Base-by-base conservation (phyloP, 2,888 invertebrate species). In the Microdon myrmicae region DNA sequence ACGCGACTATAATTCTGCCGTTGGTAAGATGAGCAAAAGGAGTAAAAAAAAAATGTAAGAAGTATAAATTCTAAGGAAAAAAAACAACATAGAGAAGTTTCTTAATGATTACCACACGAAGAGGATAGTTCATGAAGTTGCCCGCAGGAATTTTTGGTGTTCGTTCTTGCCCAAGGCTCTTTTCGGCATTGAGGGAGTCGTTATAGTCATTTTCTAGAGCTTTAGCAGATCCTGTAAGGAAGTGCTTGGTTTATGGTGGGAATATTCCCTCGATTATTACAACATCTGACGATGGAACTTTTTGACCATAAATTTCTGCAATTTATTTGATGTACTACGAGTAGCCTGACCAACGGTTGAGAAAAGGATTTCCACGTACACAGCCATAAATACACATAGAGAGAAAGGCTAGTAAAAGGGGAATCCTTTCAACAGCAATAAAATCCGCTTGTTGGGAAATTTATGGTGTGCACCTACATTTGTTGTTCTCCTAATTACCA, bases 51-150 rank as follows among this genome's bases (percentile, higher is more conserved):
- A 17, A 23, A 31, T n/a, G n/a, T n/a, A n/a, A n/a, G n/a, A n/a
- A n/a, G n/a, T n/a, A n/a, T n/a, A n/a, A n/a, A n/a, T n/a, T n/a
- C n/a, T n/a, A n/a, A n/a, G n/a, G n/a, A n/a, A n/a, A n/a, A n/a
- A n/a, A n/a, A n/a, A n/a, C n/a, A n/a, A n/a, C n/a, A n/a, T n/a
- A n/a, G n/a, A n/a, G n/a, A n/a, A n/a, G 31, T 47, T 47, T 56
- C 41, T 51, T 64, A 64, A 64, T 64, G 64, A 58, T 64, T 58
- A 53, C 47, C 64, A 64, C 64, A 64, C 56, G 58, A 64, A 64
- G 43, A 34, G 26, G 58, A 64, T 64, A 64, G 64, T 64, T 64
- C 58, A 58, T 64, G 51, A 58, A 64, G 47, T 56, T 32, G 6
- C 14, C 25, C 20, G 34, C 44, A 26, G 28, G 35, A 55, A 56